phyloP scores from a whole-genome alignment of 2,113 vertebrate genomes.

The Numida meleagris region DNA sequence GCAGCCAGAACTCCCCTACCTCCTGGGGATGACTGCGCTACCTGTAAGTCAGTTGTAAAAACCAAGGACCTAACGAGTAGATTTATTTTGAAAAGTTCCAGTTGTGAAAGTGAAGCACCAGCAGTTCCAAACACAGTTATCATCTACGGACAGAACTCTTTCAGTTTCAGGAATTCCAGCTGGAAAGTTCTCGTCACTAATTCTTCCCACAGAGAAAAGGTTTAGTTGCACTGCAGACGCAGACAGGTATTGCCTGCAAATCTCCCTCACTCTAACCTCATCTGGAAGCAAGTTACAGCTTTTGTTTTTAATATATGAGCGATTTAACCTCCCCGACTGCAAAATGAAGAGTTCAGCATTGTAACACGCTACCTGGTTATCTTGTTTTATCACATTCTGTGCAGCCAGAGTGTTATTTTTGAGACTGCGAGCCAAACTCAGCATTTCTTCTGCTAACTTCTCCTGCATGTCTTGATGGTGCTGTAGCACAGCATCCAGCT shows the following conservation, averaged over 20 bases:
- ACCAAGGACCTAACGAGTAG: not conserved
- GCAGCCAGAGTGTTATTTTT: conserved; percentile 95
- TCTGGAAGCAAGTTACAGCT: not conserved
- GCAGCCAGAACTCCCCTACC: not conserved
- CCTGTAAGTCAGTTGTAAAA: not conserved
- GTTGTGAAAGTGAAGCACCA: not conserved
- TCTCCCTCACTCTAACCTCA: not conserved
- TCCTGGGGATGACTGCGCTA: not conserved
- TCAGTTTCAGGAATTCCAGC: not conserved
- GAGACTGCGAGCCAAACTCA: conserved; percentile 91
- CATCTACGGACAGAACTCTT: not conserved
- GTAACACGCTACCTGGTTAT: conserved; percentile 88
- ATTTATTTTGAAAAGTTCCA: not conserved
- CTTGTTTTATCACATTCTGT: conserved; percentile 96
- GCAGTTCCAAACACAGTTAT: not conserved
- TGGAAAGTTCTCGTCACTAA: not conserved
- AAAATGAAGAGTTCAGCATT: not conserved
- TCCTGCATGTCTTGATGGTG: conserved; percentile 95
- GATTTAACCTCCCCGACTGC: not conserved
- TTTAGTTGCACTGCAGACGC: not conserved
- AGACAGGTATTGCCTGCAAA: not conserved
- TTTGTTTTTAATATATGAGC: not conserved
- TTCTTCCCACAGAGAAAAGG: not conserved
- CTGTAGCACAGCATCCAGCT: conserved; percentile 91
- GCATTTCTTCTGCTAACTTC: conserved; percentile 97